Base-by-base conservation (phyloP, 2,797 vertebrate genomes). In the Peromyscus eremicus region DNA sequence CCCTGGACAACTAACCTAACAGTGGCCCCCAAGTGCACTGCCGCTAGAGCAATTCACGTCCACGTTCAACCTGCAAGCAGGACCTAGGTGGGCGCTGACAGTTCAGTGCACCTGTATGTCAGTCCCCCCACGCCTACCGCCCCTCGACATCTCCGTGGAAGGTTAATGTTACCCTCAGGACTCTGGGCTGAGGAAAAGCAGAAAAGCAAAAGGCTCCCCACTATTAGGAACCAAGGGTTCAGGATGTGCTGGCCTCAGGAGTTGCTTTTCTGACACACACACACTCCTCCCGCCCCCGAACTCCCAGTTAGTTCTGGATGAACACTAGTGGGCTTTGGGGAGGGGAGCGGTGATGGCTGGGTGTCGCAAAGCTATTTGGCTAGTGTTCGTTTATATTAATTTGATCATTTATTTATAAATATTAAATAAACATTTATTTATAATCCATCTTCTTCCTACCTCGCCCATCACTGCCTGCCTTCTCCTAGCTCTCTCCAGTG, bases 321-420 rank as follows among this genome's bases (percentile, higher is more conserved):
- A 95, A 83, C 70, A 68, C 84, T n/a, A 4, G 4, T 14, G 71
- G 46, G 32, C 1, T 13, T 25, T 17, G 16, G 9, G 7, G 11
- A 1, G 79, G 34, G 12, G 13, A 2, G 77, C 6, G 13, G 19
- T n/a, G 12, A 52, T 75, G 71, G 21, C 3, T 49, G 89, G 23
- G 40, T 73, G 73, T 88, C 77, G 17, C 32, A 77, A 83, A 29
- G 46, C 21, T 77, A 29, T 71, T 82, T 32, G 34, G 79, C 91
- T 92, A 29, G 81, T 77, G 73, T 70, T 92, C 52, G 43, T 57
- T 79, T 86, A 25, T 40, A 43, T 66, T 49, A 46, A 49, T 73
- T 88, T 94, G 57, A 60, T 77, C 7, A 76, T 94, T 95, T 85
- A 79, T 90, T 92, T 71, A 75, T 32, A 13, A 89, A 40, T 75